These are phyloP conservation scores for Julus scandinavius DNA, from an alignment of 2,888 invertebrate species.

Conservation along the genomic window DNA sequence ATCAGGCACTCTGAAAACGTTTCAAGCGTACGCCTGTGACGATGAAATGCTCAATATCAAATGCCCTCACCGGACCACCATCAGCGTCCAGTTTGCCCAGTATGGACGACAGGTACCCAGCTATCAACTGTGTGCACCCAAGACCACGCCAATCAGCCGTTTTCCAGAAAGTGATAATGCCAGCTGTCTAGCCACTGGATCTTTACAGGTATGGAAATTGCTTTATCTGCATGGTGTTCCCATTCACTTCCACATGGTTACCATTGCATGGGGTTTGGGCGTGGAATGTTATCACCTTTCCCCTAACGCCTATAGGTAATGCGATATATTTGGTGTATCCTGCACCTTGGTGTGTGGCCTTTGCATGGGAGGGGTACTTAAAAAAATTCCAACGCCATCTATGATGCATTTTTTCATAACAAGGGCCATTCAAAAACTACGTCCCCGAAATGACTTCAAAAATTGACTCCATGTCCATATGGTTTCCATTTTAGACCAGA, in stretches of 20 bases:
- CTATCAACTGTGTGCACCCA: slow-evolving; percentile 62
- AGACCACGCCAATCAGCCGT: slow-evolving; percentile 7
- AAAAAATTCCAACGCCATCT: too few species aligned
- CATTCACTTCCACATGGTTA: background rate
- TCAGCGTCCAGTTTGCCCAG: slow-evolving; percentile 90
- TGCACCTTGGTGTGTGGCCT: too few species aligned
- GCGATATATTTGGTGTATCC: too few species aligned
- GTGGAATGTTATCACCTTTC: too few species aligned
- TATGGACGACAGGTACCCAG: slow-evolving; percentile 77
- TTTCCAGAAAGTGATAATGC: slow-evolving; percentile 61
- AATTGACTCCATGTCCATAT: too few species aligned
- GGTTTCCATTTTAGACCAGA: too few species aligned
- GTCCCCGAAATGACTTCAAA: too few species aligned
- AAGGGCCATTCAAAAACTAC: too few species aligned
- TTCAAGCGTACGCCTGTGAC: slow-evolving; percentile 92
- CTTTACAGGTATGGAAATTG: slow-evolving; percentile 77
- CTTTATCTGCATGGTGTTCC: background rate
- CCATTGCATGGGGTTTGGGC: too few species aligned
- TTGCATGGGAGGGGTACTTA: too few species aligned
- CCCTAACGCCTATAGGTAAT: too few species aligned
- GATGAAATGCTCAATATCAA: slow-evolving; percentile 86
- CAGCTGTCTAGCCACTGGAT: slow-evolving; percentile 69
- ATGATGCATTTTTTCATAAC: too few species aligned
- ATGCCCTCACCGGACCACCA: slow-evolving; percentile 91
- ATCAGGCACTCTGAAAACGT: slow-evolving; percentile 88